Evolutionary conservation across 1,140 invertebrate genomes (phyloP), one percentile per base, ranked within the genome.

Genomic region (Heliconius nattereri): DNA sequence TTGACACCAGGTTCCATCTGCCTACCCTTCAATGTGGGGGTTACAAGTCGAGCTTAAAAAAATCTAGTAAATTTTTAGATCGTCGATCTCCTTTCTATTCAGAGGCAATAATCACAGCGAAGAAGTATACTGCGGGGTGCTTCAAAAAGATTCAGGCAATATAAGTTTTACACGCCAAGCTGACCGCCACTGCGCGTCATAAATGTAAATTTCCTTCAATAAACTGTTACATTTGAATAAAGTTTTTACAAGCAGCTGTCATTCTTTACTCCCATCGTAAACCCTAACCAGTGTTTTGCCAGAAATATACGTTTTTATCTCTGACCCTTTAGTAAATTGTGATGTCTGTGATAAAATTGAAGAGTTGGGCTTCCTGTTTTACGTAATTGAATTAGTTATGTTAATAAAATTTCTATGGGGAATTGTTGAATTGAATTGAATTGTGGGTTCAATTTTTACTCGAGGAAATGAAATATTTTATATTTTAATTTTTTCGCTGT

Each of bases 211-310:
- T 37, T 37, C 35, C 60, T 75, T 73, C 79, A 81, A 80, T 83
- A 81, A 80, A 83, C 54, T 71, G 76, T 52, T 49, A 78, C 73
- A 78, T 83, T 81, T 78, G 82, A 83, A 81, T 83, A 78, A 83
- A 78, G 72, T 83, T 83, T 80, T 78, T 83, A 83, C 79, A 83
- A 76, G 71, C 82, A 83, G 82, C 73, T 83, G 82, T 76, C 82
- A 78, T 72, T 52, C 77, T 83, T 78, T 76, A 83, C 57, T 54
- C 54, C 73, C 29, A 40, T 78, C 82, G 79, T 83, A 83, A 83
- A 72, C 73, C 72, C 66, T 37, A 32, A 37, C 32, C 45, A 71
- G 7, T 16, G 60, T 72, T 77, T 49, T 45, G 66, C n/a, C 9
- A 23, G 60, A 71, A n/a, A 49, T 52, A 37, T 76, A 76, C 3